Evolutionary conservation across 2,888 invertebrate species (phyloP), one percentile per base, ranked within the genome.

Genomic region (Nycteola revayana): DNA sequence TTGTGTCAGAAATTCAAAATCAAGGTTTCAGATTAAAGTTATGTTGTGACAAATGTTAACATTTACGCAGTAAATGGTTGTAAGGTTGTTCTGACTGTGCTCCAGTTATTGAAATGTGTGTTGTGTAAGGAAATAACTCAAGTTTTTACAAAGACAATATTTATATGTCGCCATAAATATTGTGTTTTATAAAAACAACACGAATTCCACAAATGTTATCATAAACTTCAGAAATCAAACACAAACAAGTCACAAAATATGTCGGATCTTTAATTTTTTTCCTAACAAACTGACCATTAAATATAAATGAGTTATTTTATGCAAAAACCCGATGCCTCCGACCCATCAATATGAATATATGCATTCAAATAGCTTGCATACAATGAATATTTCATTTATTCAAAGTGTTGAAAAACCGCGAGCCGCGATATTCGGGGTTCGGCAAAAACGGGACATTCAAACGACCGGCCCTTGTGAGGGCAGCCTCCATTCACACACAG

Each of bases 321-420:
- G 40, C 47, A 55, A 51, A 44, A 51, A 42, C 44, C 42, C 42
- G 29, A 56, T 56, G 42, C 56, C 52, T 46, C 36, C 39, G 34
- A 34, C 17, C 32, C 45, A 36, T 55, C 49, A 46, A 58, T 55
- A 58, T 60, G 52, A 49, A 53, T 57, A 34, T 52, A 49, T 52
- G 37, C 49, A 40, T 40, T 32, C 49, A 36, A 45, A 52, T 39
- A 47, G 56, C 54, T 61, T 56, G 61, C 59, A 61, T 58, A 58
- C 52, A 56, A 77, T 82, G 75, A 79, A 84, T 84, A 74, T 82
- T 80, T 75, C 70, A 78, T 78, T 70, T 76, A 76, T 75, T 76
- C 66, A 75, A 75, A 75, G 64, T 49, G 51, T 36, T 50, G 58
- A 75, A 77, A 76, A 79, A 72, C 50, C 36, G 46, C 47, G 57